Evolutionary conservation across 2,888 invertebrate species (phyloP), one percentile per base, ranked within the genome.

Genomic region (Copidosoma aretas): DNA sequence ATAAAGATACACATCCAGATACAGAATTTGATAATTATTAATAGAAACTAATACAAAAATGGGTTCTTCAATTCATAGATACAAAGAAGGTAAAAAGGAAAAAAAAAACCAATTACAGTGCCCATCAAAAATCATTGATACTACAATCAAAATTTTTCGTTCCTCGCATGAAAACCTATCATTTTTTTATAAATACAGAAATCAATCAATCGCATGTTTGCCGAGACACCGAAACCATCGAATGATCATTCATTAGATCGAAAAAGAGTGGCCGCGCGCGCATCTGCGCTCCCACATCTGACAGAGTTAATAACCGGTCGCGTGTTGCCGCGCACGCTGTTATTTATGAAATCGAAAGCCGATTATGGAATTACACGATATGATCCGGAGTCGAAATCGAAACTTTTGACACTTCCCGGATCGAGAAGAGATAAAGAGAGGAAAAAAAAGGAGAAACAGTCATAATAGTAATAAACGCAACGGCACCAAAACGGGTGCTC

Each of bases 281-380:
- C 32, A 32, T 8, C 32, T 32, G 3, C 8, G 32, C 32, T 32
- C 32, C 32, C 43, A 46, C 3, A 46, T 12, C 43, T 46, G 15
- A 17, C 15, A 46, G 43, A 46, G 43, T 3, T 49, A 64, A 64
- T 14, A 21, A 22, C 49, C 32, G 58, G 61, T 53, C 49, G 58
- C 22, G 67, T 67, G 67, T 64, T 59, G 57, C 49, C 43, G 21
- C 43, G n/a, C 15, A 43, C 52, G 41, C 14, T 19, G 56, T 63
- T 61, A 67, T 71, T 67, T 61, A 64, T 61, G 51, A 67, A 67
- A 71, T 71, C 61, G 67, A 67, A 58, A 19, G 64, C 43, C 60
- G 57, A 64, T 70, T 66, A 57, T n/a, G n/a, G 61, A 64, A 64
- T 64, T 32, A 32, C 8, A 32, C 32, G 8, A 32, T 60, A 64